Percentiles rank a stretch among this genome's conserved stretches.
Evolutionary conservation across 2,797 vertebrate species (phyloP).

Genomic region (Phoeniculus purpureus): DNA sequence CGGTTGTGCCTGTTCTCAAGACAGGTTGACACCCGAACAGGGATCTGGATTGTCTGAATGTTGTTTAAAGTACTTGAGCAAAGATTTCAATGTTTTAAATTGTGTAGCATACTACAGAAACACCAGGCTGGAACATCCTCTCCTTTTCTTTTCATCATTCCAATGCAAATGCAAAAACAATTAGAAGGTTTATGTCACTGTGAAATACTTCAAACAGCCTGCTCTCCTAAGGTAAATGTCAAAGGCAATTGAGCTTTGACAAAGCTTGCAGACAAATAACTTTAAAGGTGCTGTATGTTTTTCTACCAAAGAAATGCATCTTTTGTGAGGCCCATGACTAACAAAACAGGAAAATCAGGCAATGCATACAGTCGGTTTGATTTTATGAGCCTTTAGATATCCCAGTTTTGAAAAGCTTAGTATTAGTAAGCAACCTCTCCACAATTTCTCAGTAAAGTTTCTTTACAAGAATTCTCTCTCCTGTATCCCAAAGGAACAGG

Average conservation of each 20-base stretch:
- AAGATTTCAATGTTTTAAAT: not conserved
- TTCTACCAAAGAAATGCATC: not conserved
- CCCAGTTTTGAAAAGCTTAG: not conserved
- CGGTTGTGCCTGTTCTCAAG: not conserved
- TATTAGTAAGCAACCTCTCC: not conserved
- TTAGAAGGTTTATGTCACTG: not conserved
- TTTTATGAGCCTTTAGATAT: not conserved
- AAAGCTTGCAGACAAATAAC: not conserved
- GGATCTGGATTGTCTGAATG: not conserved
- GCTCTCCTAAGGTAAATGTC: not conserved
- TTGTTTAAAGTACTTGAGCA: not conserved
- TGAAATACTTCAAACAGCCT: not conserved
- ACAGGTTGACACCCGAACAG: not conserved
- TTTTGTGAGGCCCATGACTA: rapidly evolving
- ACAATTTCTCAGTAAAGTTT: not conserved
- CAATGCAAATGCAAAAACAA: not conserved
- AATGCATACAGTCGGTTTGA: not conserved
- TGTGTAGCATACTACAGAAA: not conserved
- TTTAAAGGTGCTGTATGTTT: not conserved
- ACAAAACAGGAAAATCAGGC: not conserved
- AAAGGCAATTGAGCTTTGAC: not conserved
- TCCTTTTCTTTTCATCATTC: not conserved
- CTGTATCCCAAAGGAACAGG: not conserved
- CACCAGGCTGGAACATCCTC: not conserved
- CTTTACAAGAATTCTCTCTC: not conserved